Evolutionary conservation across 2,888 invertebrate genomes (phyloP).

Genomic region (Drosophila kambysellisi): DNA sequence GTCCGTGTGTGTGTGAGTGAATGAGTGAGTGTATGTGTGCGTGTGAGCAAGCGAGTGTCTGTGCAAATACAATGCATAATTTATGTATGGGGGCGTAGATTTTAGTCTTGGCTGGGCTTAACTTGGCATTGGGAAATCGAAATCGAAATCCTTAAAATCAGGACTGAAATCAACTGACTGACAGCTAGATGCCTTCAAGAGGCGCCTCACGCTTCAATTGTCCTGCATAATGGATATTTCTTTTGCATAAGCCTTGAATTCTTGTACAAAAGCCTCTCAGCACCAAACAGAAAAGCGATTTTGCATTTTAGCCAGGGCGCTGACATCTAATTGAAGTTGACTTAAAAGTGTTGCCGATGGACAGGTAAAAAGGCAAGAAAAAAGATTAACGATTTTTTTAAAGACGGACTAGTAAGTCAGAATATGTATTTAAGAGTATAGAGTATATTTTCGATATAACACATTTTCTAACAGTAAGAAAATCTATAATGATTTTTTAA

Average conservation of each 20-base stretch:
- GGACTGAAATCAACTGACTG: slow-evolving; percentile 38
- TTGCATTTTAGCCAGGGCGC: slow-evolving; percentile 47
- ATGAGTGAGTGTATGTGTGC: background rate
- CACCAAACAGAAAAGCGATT: slow-evolving; percentile 63
- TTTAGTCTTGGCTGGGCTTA: background rate
- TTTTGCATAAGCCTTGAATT: slow-evolving; percentile 59
- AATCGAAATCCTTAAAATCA: slow-evolving; percentile 35
- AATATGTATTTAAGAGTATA: background rate
- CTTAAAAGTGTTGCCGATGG: slow-evolving; percentile 43
- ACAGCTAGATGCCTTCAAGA: slow-evolving; percentile 45
- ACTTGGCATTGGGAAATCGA: slow-evolving; percentile 13
- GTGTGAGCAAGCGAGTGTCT: slow-evolving; percentile 11
- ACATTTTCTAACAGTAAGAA: background rate
- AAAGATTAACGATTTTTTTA: slow-evolving; percentile 22
- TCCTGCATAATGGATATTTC: slow-evolving; percentile 68
- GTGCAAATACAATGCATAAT: slow-evolving; percentile 37
- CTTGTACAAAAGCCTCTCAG: slow-evolving; percentile 50
- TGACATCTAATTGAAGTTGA: slow-evolving; percentile 71
- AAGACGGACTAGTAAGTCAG: background rate
- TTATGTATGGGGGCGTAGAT: slow-evolving; percentile 18
- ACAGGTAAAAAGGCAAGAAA: slow-evolving; percentile 6
- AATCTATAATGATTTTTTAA: background rate
- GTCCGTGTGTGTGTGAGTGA: background rate
- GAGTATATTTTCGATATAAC: background rate
- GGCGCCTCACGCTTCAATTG: slow-evolving; percentile 71